Conservation (phyloP, 2,113 vertebrate genomes). For the Macrotus californicus region DNA sequence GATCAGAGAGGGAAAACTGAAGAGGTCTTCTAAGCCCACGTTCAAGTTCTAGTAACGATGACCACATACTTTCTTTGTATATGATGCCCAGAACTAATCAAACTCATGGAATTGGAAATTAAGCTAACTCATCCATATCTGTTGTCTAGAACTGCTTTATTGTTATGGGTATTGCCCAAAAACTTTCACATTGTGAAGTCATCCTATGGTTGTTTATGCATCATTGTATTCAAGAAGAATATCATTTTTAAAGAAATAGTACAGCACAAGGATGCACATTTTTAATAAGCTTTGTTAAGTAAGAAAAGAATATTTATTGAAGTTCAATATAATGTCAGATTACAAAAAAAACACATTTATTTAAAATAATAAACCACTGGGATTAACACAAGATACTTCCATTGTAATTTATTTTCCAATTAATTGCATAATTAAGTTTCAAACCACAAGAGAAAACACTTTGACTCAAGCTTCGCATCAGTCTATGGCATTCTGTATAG, state of each 20-base stretch:
- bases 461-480: background rate
- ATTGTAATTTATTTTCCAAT: slow-evolving; percentile 49
- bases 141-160: background rate
- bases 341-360: background rate
- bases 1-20: background rate
- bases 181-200: background rate
- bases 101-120: background rate
- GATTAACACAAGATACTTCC: background rate
- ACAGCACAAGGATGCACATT: background rate
- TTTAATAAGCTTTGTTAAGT: background rate
- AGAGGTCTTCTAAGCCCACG: background rate
- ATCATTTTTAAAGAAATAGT: background rate
- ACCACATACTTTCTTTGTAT: background rate
- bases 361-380: background rate
- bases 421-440: slow-evolving; percentile 50
- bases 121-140: background rate
- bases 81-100: background rate
- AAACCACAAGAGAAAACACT: slow-evolving; percentile 36
- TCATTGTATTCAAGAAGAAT: background rate
- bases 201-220: background rate
- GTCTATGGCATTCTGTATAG: background rate
- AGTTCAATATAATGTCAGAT: background rate
- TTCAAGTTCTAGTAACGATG: background rate
- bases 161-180: background rate
- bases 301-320: background rate